These are phyloP conservation scores for Chironomus striatipennis DNA, from an alignment of 1,140 invertebrate species.

Conservation along the genomic window DNA sequence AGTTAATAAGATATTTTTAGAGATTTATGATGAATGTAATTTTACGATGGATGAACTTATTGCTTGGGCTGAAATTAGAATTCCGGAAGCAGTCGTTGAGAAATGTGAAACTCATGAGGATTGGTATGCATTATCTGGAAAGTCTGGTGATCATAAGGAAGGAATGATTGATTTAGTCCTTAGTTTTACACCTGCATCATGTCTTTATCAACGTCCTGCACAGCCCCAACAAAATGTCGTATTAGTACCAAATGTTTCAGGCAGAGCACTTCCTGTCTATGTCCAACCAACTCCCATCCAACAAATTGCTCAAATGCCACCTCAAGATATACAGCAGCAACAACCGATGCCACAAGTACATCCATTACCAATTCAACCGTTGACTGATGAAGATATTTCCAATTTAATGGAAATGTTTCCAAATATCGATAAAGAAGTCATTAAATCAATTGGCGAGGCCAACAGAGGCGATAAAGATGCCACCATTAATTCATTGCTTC, in stretches of 20 bases:
- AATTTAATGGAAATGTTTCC: constrained; percentile 93
- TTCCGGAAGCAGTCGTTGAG: constrained; percentile 68
- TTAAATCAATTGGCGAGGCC: constrained; percentile 82
- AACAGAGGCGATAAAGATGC: constrained; percentile 84
- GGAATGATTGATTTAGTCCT: constrained; percentile 73
- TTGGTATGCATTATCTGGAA: constrained; percentile 85
- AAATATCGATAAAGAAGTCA: constrained; percentile 83
- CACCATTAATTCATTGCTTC: constrained; percentile 84
- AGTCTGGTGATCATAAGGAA: constrained; percentile 88
- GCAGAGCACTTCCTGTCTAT: constrained; percentile 47
- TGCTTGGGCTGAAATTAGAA: constrained; percentile 80
- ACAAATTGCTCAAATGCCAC: constrained; percentile 28
- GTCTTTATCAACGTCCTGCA: constrained; percentile 27
- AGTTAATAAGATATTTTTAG: constrained; percentile 78
- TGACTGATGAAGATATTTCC: constrained; percentile 66
- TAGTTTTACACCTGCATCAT: constrained; percentile 47
- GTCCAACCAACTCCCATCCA: constrained; percentile 33
- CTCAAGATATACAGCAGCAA: constrained; percentile 29
- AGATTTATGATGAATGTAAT: constrained; percentile 95
- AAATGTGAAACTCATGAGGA: constrained; percentile 85
- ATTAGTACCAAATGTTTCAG: constrained; percentile 50
- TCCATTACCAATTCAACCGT: constrained; percentile 37
- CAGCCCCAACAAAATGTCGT: constrained; percentile 43
- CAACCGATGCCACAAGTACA: constrained; percentile 30
- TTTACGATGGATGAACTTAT: constrained; percentile 93